Evolutionary conservation across 2,113 vertebrate species (phyloP), one percentile per base, ranked within the genome.

Genomic region (Alaudala cheleensis): DNA sequence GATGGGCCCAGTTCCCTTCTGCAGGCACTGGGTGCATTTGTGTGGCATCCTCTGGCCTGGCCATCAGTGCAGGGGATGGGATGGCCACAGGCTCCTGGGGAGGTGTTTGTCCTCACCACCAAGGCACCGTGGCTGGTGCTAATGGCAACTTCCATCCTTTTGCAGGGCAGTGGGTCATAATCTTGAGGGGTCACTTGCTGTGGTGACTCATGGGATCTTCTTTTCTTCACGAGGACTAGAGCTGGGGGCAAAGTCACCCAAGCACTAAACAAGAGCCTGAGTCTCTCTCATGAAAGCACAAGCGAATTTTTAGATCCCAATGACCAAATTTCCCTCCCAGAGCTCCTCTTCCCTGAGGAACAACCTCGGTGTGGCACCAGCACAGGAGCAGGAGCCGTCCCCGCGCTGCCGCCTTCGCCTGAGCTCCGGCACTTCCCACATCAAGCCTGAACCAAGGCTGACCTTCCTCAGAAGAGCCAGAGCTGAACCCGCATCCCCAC

Each of bases 321-420:
- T 5, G 34, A 10, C 64, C 56, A 33, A 28, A 45, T 19, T 37
- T 80, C 70, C 34, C 31, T 62, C 19, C 11, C 14, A 12, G 25
- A 56, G 2, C 34, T n/a, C 22, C 19, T 72, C 60, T 31, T 81
- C 51, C 39, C 29, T 39, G 5, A 33, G 39, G 15, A 34, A 18
- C 42, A 57, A 18, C 12, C 39, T 34, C 49, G 3, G 24, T 6
- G 39, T 37, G 37, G 34, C 37, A 31, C 78, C 61, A 84, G 2
- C 0, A 0, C n/a, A 4, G 26, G 9, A 0, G 1, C 77, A 42
- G 1, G 28, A 67, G 18, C 4, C 0, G 1, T 26, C 22, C 34
- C 42, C 73, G n/a, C 1, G 0, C 66, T 5, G 54, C 60, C 1
- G 0, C 47, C 70, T 9, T 13, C 40, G 3, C 10, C 80, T 2